phyloP scores from a whole-genome alignment of 2,113 vertebrate genomes.

The Centropus bengalensis region DNA sequence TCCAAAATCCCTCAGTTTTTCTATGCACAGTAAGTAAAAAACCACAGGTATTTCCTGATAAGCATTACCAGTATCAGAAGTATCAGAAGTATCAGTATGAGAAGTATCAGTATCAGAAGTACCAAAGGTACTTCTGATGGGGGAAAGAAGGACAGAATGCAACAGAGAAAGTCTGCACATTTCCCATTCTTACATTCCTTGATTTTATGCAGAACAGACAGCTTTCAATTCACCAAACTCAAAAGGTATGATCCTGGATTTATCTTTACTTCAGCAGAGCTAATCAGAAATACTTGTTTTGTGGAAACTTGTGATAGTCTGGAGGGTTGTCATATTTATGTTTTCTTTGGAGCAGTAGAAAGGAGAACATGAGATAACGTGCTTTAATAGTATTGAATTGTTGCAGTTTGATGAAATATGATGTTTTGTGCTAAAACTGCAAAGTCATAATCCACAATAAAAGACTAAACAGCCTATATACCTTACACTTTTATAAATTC shows the following conservation, averaged over 20 bases:
- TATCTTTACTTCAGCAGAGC: neutral
- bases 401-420: neutral
- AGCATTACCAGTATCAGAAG: neutral
- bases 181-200: neutral
- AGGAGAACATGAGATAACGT: neutral
- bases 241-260: neutral
- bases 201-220: neutral
- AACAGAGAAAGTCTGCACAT: accelerated
- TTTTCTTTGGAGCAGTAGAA: neutral
- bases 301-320: neutral
- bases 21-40: neutral
- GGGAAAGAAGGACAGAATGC: neutral
- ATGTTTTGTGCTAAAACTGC: neutral
- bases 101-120: too few species aligned
- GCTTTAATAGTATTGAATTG: neutral
- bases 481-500: neutral
- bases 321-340: neutral
- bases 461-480: neutral
- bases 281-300: neutral
- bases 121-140: neutral
- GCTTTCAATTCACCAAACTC: neutral
- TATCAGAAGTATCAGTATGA: too few species aligned
- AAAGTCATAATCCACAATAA: neutral
- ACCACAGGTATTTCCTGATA: too few species aligned
- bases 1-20: neutral